phyloP scores from a whole-genome alignment of 2,888 invertebrate genomes.

The Orthonychiurus folsomi region DNA sequence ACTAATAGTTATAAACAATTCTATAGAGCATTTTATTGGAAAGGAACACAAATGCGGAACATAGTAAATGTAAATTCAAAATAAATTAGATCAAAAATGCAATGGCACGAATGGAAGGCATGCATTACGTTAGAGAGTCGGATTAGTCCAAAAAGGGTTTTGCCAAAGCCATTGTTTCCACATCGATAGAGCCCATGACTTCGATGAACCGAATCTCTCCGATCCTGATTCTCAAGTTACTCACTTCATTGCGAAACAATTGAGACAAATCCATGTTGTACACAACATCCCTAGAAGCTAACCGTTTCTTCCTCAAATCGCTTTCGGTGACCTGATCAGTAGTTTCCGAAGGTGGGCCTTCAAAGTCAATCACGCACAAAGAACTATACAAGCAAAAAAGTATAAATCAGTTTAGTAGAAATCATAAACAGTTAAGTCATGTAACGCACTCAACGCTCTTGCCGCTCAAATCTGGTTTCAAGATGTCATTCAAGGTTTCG shows the following conservation, averaged over 20 bases:
- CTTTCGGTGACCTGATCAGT: slow-evolving; percentile 58
- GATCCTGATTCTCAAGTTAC: slow-evolving; percentile 60
- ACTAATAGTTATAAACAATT: neutral
- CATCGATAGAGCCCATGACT: slow-evolving; percentile 62
- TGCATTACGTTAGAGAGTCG: neutral
- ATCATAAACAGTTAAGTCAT: slow-evolving; percentile 1
- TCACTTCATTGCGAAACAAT: slow-evolving; percentile 50
- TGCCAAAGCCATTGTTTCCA: slow-evolving; percentile 59
- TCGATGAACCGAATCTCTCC: slow-evolving; percentile 67
- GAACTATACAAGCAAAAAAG: slow-evolving; percentile 26
- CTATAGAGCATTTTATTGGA: neutral
- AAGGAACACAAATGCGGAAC: neutral
- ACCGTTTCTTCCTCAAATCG: slow-evolving; percentile 60
- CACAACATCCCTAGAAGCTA: slow-evolving; percentile 67
- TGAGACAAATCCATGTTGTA: slow-evolving; percentile 60
- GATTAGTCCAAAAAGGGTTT: slow-evolving; percentile 34
- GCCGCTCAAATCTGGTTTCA: slow-evolving; percentile 60
- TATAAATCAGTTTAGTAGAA: slow-evolving; percentile 9
- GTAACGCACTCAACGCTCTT: slow-evolving; percentile 50
- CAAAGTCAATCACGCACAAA: slow-evolving; percentile 38
- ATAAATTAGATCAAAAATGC: neutral
- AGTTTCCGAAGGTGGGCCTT: neutral
- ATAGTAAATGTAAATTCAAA: slow-evolving; percentile 5
- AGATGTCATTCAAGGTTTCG: slow-evolving; percentile 70
- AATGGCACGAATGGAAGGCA: neutral